Evolutionary conservation across 2,888 invertebrate genomes (phyloP).

Genomic region (Agriopis aurantiaria): DNA sequence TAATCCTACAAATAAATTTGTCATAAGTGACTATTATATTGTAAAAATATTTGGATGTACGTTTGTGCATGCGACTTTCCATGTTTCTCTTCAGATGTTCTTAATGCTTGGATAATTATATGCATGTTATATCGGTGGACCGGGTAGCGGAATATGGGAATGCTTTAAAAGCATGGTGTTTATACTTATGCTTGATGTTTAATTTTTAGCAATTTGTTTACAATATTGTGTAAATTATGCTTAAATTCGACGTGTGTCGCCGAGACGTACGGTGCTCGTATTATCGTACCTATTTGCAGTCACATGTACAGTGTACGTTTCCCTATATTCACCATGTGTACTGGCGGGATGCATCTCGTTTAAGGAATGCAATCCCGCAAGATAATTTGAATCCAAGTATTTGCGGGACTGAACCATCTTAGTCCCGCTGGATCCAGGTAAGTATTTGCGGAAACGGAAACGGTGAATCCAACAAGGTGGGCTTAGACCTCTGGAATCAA

Average conservation of each 20-base stretch:
- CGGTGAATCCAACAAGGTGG: too few species aligned
- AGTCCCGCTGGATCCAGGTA: too few species aligned
- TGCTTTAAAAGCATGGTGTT: constrained; percentile 15
- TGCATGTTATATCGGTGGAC: neutral
- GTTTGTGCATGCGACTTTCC: constrained; percentile 17
- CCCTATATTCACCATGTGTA: too few species aligned
- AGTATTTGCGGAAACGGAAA: too few species aligned
- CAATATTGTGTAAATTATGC: neutral
- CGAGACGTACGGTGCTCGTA: too few species aligned
- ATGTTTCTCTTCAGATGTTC: constrained; percentile 11
- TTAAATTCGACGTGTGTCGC: too few species aligned
- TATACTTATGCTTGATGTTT: constrained; percentile 1
- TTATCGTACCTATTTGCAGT: too few species aligned
- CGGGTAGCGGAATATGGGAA: neutral
- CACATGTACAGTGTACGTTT: too few species aligned
- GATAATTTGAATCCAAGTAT: too few species aligned
- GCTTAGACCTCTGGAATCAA: too few species aligned
- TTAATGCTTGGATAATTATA: neutral
- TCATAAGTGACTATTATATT: neutral
- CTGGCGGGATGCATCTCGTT: too few species aligned
- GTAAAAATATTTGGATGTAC: neutral
- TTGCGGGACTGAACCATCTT: too few species aligned
- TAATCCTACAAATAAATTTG: neutral
- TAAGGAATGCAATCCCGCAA: neutral
- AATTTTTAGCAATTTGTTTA: neutral